Conservation (phyloP, 2,888 invertebrate species). For the Geophilus truncorum region DNA sequence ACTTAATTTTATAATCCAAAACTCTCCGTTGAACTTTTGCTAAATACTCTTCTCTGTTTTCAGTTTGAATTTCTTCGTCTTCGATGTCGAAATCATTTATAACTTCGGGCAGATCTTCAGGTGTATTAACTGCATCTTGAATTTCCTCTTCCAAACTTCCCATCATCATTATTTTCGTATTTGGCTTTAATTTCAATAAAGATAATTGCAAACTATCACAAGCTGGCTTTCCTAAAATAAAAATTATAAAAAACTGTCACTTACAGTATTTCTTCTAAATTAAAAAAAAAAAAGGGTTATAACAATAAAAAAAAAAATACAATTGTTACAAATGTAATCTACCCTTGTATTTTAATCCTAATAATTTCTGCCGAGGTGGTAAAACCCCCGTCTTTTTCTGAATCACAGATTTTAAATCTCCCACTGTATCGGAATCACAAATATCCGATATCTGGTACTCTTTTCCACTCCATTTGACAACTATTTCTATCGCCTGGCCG, state of each 20-base stretch:
- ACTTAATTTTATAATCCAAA: slow-evolving; percentile 72
- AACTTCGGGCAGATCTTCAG: slow-evolving; percentile 76
- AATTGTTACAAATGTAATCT: slow-evolving; percentile 37
- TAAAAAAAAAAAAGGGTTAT: too few species aligned
- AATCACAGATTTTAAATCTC: slow-evolving; percentile 74
- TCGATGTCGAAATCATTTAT: slow-evolving; percentile 88
- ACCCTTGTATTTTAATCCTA: slow-evolving; percentile 92
- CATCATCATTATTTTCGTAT: slow-evolving; percentile 94
- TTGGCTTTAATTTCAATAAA: slow-evolving; percentile 72
- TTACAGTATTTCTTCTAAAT: too few species aligned
- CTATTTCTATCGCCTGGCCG: slow-evolving; percentile 48
- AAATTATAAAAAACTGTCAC: too few species aligned
- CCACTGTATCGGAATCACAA: slow-evolving; percentile 69
- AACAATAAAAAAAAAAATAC: neutral
- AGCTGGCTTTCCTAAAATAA: slow-evolving; percentile 82
- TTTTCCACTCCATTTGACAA: slow-evolving; percentile 90
- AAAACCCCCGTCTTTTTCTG: slow-evolving; percentile 82
- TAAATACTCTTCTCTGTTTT: slow-evolving; percentile 58
- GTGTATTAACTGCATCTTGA: slow-evolving; percentile 71
- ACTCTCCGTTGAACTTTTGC: slow-evolving; percentile 70
- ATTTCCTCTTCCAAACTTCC: slow-evolving; percentile 91
- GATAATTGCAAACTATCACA: slow-evolving; percentile 71
- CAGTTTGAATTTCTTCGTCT: slow-evolving; percentile 66
- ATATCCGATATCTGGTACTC: slow-evolving; percentile 75
- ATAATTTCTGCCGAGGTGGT: slow-evolving; percentile 86